Conservation (phyloP, 2,797 vertebrate genomes). For the Bradypodion ventrale region DNA sequence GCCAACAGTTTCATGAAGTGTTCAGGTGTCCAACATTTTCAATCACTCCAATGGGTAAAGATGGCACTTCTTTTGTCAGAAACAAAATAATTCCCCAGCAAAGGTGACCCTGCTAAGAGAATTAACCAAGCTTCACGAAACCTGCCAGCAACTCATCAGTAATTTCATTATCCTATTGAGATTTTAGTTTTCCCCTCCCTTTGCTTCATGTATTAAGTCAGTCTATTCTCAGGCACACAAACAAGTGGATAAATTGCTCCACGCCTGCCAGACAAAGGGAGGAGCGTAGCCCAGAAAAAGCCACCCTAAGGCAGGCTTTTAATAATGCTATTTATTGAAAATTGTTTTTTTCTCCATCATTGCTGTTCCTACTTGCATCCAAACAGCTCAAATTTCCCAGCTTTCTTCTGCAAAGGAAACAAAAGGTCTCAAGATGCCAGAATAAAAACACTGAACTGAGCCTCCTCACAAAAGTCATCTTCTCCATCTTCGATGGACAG, state of each 20-base stretch:
- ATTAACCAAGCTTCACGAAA: background rate
- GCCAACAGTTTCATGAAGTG: background rate
- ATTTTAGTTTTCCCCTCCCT: background rate
- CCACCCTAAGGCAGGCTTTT: background rate
- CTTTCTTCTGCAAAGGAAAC: background rate
- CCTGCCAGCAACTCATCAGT: constrained; percentile 15
- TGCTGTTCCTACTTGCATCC: background rate
- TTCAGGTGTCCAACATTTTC: background rate
- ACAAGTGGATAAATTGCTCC: constrained; percentile 34
- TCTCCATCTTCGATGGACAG: too few species aligned
- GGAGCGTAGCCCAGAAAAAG: background rate
- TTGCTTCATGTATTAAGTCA: background rate
- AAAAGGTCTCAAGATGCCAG: background rate
- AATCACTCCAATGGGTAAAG: background rate
- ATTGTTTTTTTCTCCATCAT: background rate
- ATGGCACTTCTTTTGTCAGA: background rate
- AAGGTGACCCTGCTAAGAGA: background rate
- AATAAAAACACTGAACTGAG: too few species aligned
- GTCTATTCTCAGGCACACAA: constrained; percentile 33
- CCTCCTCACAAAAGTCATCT: background rate
- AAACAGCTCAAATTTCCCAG: background rate
- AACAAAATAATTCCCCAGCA: background rate
- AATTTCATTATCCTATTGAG: constrained; percentile 40
- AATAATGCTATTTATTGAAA: background rate
- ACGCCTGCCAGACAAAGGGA: constrained; percentile 6